Evolutionary conservation across 2,888 invertebrate species (phyloP).

Genomic region (Auanema sp.): DNA sequence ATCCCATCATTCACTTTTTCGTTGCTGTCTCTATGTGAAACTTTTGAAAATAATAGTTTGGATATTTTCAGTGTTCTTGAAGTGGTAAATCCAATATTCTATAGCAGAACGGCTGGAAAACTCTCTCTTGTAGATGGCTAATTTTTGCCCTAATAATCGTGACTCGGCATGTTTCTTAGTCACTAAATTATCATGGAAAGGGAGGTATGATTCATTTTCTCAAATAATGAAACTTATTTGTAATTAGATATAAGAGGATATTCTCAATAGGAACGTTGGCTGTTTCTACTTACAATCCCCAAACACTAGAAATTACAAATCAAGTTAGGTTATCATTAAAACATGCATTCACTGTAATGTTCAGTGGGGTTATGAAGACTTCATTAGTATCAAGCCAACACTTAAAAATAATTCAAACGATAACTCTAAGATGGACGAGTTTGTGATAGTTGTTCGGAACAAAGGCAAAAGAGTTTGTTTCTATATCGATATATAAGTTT

Average conservation of each 20-base stretch:
- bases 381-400: slow-evolving; percentile 64
- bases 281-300: slow-evolving; percentile 95
- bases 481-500: not conserved
- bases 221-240: slow-evolving; percentile 30
- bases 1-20: not conserved
- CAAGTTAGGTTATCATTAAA: slow-evolving; percentile 70
- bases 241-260: slow-evolving; percentile 84
- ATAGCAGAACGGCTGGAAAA: not conserved
- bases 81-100: not conserved
- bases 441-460: slow-evolving; percentile 27
- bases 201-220: slow-evolving; percentile 73
- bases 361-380: slow-evolving; percentile 70
- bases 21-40: not conserved
- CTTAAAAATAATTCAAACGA: slow-evolving; percentile 65
- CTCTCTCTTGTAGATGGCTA: slow-evolving; percentile 22
- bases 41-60: too few species aligned
- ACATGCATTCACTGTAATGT: slow-evolving; percentile 23
- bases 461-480: slow-evolving; percentile 26
- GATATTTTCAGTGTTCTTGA: not conserved
- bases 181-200: slow-evolving; percentile 97
- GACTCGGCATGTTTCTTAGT: slow-evolving; percentile 95
- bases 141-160: slow-evolving; percentile 80
- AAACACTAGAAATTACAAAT: slow-evolving; percentile 85
- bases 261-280: slow-evolving; percentile 93
- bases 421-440: slow-evolving; percentile 32